Percentiles rank a stretch among this genome's conserved stretches.
phyloP scores from a whole-genome alignment of 2,888 invertebrate species.

The Ophion obscuratus region DNA sequence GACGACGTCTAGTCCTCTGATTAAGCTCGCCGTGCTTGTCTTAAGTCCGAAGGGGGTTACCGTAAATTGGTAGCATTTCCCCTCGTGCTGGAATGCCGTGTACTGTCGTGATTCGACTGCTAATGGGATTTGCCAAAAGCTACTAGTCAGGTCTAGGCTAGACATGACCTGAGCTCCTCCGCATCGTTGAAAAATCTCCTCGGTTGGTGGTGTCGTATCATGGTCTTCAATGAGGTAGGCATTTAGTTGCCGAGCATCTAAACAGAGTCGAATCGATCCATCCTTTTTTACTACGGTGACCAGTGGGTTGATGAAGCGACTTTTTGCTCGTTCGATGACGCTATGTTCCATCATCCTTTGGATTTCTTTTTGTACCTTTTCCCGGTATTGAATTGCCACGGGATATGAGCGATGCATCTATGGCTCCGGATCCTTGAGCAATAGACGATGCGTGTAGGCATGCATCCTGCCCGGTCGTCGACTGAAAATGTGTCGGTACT shows the following conservation, averaged over 20 bases:
- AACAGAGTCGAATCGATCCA: neutral
- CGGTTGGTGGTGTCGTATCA: neutral
- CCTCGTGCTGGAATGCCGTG: constrained; percentile 13
- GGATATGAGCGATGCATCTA: constrained; percentile 23
- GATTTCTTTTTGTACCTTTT: neutral
- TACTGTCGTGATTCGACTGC: neutral
- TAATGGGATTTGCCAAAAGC: constrained; percentile 19
- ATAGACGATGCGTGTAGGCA: neutral
- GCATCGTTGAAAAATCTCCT: constrained; percentile 12
- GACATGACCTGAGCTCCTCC: neutral
- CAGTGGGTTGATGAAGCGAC: neutral
- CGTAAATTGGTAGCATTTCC: neutral
- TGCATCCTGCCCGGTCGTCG: neutral
- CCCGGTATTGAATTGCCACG: constrained; percentile 3
- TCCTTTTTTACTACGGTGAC: constrained; percentile 12
- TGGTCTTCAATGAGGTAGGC: neutral
- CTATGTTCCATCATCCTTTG: constrained; percentile 1
- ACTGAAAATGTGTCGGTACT: neutral
- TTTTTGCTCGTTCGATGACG: neutral
- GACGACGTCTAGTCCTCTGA: too few species aligned
- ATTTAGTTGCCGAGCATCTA: constrained; percentile 16
- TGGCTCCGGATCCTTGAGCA: neutral
- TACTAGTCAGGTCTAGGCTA: neutral
- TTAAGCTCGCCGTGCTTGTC: too few species aligned
- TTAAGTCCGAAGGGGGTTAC: constrained; percentile 2